These are phyloP conservation scores for Microtus montanus DNA, from an alignment of 2,113 vertebrate species.

Conservation along the genomic window DNA sequence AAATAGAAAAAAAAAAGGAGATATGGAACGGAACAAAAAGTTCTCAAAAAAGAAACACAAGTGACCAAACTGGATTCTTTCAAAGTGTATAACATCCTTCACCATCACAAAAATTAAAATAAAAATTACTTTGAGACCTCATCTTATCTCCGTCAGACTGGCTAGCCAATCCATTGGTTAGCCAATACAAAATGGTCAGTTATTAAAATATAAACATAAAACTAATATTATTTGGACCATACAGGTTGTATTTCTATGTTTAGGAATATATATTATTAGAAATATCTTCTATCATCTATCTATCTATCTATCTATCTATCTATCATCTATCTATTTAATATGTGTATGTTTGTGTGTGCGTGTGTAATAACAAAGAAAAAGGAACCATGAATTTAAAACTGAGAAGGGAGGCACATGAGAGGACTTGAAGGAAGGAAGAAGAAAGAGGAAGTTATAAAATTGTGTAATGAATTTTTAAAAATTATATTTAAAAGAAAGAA, in stretches of 20 bases:
- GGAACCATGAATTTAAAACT: not conserved
- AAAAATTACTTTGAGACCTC: not conserved
- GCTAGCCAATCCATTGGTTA: not conserved
- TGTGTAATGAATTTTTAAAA: not conserved
- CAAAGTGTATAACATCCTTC: not conserved
- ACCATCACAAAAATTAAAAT: not conserved
- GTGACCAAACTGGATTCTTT: not conserved
- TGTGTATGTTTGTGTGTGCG: too few species aligned
- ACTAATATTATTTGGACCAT: not conserved
- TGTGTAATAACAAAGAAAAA: not conserved
- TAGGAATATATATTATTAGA: not conserved
- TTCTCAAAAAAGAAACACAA: not conserved
- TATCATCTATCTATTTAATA: too few species aligned
- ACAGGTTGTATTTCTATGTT: not conserved
- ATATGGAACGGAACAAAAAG: not conserved
- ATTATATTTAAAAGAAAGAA: not conserved
- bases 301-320: too few species aligned
- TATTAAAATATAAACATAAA: not conserved
- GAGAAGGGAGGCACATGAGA: not conserved
- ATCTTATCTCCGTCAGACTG: not conserved
- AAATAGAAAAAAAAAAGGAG: not conserved
- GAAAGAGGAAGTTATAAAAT: not conserved
- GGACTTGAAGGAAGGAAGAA: not conserved
- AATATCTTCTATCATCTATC: not conserved
- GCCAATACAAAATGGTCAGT: not conserved